These are phyloP conservation scores for Sylvia atricapilla DNA, from an alignment of 2,113 vertebrate species.

Conservation along the genomic window DNA sequence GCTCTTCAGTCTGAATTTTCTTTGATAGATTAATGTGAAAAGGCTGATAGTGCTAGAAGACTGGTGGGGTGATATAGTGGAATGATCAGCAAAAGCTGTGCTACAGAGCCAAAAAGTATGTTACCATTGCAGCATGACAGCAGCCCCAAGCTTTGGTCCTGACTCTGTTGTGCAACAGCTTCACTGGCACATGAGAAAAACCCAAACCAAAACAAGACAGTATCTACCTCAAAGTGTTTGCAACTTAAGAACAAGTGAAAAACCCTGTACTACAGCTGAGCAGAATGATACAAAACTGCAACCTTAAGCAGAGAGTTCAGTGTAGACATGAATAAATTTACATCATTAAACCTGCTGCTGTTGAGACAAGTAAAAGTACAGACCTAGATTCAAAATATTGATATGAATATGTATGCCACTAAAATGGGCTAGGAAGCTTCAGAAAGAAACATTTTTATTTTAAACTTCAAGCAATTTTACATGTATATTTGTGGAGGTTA, in stretches of 20 bases:
- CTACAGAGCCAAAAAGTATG: not conserved
- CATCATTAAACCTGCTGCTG: not conserved
- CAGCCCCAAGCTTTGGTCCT: not conserved
- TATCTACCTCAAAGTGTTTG: not conserved
- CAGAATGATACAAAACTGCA: not conserved
- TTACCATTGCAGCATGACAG: not conserved
- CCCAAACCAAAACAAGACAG: not conserved
- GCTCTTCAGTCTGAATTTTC: not conserved
- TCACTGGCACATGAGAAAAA: rapidly evolving
- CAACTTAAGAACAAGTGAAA: not conserved
- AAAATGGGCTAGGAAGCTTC: not conserved
- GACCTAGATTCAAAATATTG: not conserved
- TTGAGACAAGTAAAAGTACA: not conserved
- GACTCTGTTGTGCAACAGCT: not conserved
- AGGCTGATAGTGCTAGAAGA: not conserved
- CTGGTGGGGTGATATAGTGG: not conserved
- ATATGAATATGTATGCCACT: not conserved
- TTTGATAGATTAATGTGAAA: not conserved
- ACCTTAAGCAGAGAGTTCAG: not conserved
- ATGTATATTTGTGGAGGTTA: not conserved
- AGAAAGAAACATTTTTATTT: not conserved
- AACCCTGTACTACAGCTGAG: not conserved
- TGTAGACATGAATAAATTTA: not conserved
- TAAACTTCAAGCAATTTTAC: not conserved
- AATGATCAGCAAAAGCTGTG: not conserved